Evolutionary conservation across 2,888 invertebrate genomes (phyloP).

Genomic region (Acleris emargana): DNA sequence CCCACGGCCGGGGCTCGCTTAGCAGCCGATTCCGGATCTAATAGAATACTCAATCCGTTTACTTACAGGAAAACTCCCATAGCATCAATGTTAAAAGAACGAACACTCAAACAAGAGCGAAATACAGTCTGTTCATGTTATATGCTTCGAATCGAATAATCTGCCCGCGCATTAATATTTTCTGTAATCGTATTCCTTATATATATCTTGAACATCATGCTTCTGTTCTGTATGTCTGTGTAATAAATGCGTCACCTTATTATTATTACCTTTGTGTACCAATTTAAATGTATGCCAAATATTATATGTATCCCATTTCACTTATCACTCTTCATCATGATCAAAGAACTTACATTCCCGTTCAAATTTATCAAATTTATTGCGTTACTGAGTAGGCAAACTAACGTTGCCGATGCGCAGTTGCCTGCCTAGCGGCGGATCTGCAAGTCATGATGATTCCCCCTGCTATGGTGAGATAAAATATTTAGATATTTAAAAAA

Average conservation of each 20-base stretch:
- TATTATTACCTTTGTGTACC: no score
- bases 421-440: conserved; percentile 5
- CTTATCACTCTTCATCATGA: no score
- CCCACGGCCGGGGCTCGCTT: conserved; percentile 25
- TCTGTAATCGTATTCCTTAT: conserved; percentile 4
- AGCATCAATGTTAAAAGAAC: conserved; percentile 4
- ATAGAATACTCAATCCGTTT: conserved; percentile 11
- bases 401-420: conserved; percentile 20
- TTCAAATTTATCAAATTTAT: no score
- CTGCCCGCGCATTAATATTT: not conserved
- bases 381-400: not conserved
- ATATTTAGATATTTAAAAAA: no score
- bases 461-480: not conserved
- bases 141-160: no score
- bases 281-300: no score
- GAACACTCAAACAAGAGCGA: not conserved
- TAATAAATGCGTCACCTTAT: no score
- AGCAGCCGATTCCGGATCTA: conserved; percentile 24
- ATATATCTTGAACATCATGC: not conserved
- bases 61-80: conserved; percentile 19
- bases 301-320: no score
- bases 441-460: conserved; percentile 27
- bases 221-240: no score
- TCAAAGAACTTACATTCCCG: no score
- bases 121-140: no score